A percentile compares a stretch with the other conserved stretches of the same genome.
Conservation (phyloP, 2,113 vertebrate species). For the Platanista minor region DNA sequence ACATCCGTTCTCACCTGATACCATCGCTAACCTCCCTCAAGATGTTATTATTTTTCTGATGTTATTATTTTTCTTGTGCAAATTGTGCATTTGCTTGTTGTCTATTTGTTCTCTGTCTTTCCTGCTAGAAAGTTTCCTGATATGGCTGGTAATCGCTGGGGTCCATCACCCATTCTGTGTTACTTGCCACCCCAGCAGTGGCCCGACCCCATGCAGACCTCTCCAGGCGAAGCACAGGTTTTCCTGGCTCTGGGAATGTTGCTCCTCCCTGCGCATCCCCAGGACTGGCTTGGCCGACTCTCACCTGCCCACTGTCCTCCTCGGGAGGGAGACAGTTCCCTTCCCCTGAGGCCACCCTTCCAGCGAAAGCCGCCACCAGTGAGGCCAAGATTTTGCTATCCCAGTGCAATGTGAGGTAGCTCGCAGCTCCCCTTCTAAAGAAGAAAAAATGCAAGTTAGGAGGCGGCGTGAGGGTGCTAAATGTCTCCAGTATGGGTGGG, state of each 20-base stretch:
- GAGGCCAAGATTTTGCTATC: too few relatives aligned
- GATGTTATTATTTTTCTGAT: neutral
- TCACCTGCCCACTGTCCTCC: fast-evolving
- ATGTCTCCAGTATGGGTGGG: neutral
- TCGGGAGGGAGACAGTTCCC: fast-evolving
- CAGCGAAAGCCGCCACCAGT: too few relatives aligned
- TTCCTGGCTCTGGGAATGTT: fast-evolving
- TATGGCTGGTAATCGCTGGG: neutral
- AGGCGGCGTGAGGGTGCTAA: fast-evolving
- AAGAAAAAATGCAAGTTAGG: neutral
- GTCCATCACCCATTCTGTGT: fast-evolving
- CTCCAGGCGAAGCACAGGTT: neutral
- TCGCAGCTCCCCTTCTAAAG: neutral
- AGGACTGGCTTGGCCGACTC: neutral
- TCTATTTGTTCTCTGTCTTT: neutral
- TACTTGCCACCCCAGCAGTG: fast-evolving
- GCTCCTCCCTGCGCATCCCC: fast-evolving
- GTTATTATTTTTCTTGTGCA: neutral
- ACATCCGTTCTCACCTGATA: neutral
- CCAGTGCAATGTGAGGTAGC: fast-evolving
- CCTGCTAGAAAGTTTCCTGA: too few relatives aligned
- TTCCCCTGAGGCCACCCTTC: neutral
- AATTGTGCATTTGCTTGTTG: fast-evolving
- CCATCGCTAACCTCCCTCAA: neutral
- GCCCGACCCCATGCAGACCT: fast-evolving